Conservation (phyloP, 2,113 vertebrate genomes). For the Hepsetus odoe region DNA sequence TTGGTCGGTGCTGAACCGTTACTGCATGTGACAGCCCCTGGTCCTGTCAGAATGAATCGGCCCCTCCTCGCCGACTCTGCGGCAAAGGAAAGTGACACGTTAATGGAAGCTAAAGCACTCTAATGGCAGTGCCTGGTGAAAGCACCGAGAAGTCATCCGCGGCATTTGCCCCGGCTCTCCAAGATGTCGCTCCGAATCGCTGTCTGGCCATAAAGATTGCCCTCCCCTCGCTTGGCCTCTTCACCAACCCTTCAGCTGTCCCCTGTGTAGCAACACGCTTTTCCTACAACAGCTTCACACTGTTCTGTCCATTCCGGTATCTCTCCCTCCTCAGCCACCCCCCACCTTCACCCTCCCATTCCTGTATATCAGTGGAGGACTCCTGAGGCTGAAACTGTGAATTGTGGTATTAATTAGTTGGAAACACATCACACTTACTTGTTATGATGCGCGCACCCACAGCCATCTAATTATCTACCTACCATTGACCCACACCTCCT, state of each 20-base stretch:
- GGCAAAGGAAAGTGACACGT: conserved; percentile 76
- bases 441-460: conserved; percentile 43
- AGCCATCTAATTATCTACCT: conserved; percentile 49
- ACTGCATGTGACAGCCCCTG: conserved; percentile 71
- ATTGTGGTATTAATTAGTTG: conserved; percentile 43
- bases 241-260: conserved; percentile 27
- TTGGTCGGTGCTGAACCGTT: conserved; percentile 68
- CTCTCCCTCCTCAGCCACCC: neutral
- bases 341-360: neutral
- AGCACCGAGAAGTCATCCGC: conserved; percentile 51
- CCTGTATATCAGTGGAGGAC: neutral
- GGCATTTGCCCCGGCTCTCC: conserved; percentile 64
- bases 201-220: conserved; percentile 34
- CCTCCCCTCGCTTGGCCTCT: conserved; percentile 16
- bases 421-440: conserved; percentile 38
- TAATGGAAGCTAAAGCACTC: conserved; percentile 77
- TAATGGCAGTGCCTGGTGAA: conserved; percentile 71
- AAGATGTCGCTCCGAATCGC: conserved; percentile 65
- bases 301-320: neutral
- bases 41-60: conserved; percentile 77
- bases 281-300: neutral
- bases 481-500: conserved; percentile 38
- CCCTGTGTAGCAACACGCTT: conserved; percentile 24
- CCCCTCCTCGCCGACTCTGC: conserved; percentile 64
- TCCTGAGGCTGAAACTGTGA: conserved; percentile 25